These are phyloP conservation scores for Lingula anatina DNA, from an alignment of 2,888 invertebrate genomes.

Conservation along the genomic window DNA sequence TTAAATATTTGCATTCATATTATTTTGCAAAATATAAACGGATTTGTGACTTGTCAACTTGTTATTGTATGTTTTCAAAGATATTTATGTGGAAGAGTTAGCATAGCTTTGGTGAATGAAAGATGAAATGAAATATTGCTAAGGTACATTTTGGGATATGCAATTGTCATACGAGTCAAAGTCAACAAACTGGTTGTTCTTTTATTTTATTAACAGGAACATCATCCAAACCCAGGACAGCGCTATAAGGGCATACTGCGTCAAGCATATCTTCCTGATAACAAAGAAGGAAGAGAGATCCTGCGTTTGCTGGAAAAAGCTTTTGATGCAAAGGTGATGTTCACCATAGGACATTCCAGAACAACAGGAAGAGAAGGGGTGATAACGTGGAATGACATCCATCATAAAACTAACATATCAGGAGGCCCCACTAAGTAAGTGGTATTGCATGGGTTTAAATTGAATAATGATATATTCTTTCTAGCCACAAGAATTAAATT, in stretches of 20 bases:
- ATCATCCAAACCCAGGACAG: conserved; percentile 31
- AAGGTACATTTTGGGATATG: too few relatives aligned
- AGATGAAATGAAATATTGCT: too few relatives aligned
- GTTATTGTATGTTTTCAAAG: conserved; percentile 1
- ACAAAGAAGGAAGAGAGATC: conserved; percentile 25
- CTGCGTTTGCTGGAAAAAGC: conserved; percentile 26
- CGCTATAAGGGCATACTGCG: conserved; percentile 23
- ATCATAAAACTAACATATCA: conserved; percentile 34
- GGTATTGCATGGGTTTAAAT: too few relatives aligned
- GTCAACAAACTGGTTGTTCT: too few relatives aligned
- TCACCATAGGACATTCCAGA: conserved; percentile 34
- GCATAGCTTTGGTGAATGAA: too few relatives aligned
- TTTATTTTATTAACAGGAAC: conserved; percentile 9
- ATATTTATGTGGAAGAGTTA: conserved; percentile 1
- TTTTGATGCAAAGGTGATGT: conserved; percentile 30
- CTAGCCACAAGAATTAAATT: too few relatives aligned
- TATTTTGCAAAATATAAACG: too few relatives aligned
- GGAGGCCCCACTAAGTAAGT: conserved; percentile 29
- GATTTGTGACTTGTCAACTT: conserved; percentile 4
- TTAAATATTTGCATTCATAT: not conserved
- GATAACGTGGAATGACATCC: conserved; percentile 42
- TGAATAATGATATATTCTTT: not conserved
- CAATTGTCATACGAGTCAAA: too few relatives aligned
- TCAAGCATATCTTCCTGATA: conserved; percentile 35
- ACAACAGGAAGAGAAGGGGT: conserved; percentile 29